Conservation (phyloP, 2,113 vertebrate genomes). For the Zosterops japonicus region DNA sequence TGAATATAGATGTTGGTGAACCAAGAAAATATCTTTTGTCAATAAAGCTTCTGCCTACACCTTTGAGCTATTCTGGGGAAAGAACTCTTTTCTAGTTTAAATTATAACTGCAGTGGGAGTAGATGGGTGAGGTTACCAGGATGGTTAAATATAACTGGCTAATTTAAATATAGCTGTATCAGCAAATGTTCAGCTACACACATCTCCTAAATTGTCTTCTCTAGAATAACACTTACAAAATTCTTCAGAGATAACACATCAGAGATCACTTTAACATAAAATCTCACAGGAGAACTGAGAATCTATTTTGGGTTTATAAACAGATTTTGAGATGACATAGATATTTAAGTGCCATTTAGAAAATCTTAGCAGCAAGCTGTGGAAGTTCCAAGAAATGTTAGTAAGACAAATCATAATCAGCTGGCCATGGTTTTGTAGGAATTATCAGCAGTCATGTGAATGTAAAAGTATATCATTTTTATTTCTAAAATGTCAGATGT, state of each 20-base stretch:
- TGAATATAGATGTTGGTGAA: background rate
- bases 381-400: background rate
- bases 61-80: background rate
- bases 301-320: conserved; percentile 38
- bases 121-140: background rate
- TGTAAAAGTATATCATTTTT: background rate
- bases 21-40: background rate
- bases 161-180: conserved; percentile 29
- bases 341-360: conserved; percentile 26
- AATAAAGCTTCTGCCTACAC: background rate
- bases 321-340: conserved; percentile 40
- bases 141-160: conserved; percentile 12
- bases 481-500: conserved; percentile 8
- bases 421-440: background rate
- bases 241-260: conserved; percentile 15
- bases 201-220: background rate
- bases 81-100: background rate
- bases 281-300: conserved; percentile 12
- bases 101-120: background rate
- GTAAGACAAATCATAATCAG: background rate
- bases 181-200: conserved; percentile 14
- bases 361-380: background rate
- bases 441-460: background rate
- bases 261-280: conserved; percentile 42
- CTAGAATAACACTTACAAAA: conserved; percentile 10